Evolutionary conservation across 2,888 invertebrate species (phyloP), one percentile per base, ranked within the genome.

Genomic region (Hyles lineata): DNA sequence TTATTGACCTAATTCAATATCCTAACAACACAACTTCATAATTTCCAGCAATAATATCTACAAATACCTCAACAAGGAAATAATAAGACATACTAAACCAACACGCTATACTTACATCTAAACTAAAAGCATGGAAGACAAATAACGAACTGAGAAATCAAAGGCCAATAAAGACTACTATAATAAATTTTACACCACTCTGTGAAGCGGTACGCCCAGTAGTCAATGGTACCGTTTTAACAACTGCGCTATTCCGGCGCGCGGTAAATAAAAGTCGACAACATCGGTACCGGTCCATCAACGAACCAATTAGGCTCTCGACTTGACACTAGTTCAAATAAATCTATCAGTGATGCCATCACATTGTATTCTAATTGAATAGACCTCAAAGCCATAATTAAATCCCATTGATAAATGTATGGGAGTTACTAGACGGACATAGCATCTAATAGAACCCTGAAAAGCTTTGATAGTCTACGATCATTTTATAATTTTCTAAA

Each of bases 191-290:
- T 70, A 55, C 70, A 55, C 62, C 69, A 60, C 70, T 63, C 73
- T 74, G 73, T 72, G 77, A 70, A 72, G 74, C 69, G 71, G 76
- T 75, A 79, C 75, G 79, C 78, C 76, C 75, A 75, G 79, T 78
- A 77, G 78, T 76, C 67, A 23, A 7, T 32, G 73, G 76, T 82
- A 77, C 82, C 81, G 82, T 82, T 81, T 79, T 81, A 82, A 81
- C 80, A 74, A 76, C 79, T 73, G 32, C 60, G 71, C 72, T 55
- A 43, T 72, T 75, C 71, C 76, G 72, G 71, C 61, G 52, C 70
- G 32, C 21, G 32, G 72, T 70, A 55, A 72, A 63, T 73, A 59
- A 60, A 70, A 70, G 70, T 70, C 67, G 59, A 67, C 58, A 69
- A 72, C 67, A 32, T 72, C 58, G 23, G 69, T 23, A 72, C 62